Percentiles rank a stretch among this genome's conserved stretches.
These are phyloP conservation scores for Sebastes schlegelii DNA, from an alignment of 2,113 vertebrate genomes.

Conservation along the genomic window DNA sequence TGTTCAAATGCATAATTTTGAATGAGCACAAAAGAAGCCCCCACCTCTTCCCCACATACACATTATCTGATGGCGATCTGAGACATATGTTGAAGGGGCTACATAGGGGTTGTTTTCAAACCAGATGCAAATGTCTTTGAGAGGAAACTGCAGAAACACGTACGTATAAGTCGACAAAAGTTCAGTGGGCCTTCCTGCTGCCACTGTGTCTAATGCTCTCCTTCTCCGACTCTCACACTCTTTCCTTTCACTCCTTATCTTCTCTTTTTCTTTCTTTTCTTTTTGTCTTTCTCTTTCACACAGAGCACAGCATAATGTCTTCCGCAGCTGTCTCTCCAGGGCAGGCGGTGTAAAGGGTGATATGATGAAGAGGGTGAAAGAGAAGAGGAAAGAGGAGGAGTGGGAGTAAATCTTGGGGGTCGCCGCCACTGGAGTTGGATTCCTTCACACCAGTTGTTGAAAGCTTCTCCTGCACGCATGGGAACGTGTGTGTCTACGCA, in stretches of 20 bases:
- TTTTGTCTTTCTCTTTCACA: not conserved
- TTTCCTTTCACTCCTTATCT: slow-evolving; percentile 11
- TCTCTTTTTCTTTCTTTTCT: slow-evolving; percentile 26
- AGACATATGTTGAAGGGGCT: slow-evolving; percentile 54
- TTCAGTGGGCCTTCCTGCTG: slow-evolving; percentile 40
- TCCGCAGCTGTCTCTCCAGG: slow-evolving; percentile 74
- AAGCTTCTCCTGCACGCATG: slow-evolving; percentile 52
- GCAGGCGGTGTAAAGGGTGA: slow-evolving; percentile 56
- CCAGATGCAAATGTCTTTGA: slow-evolving; percentile 56
- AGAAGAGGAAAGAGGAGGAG: slow-evolving; percentile 26
- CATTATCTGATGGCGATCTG: slow-evolving; percentile 49
- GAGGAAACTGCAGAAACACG: slow-evolving; percentile 27
- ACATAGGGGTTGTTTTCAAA: slow-evolving; percentile 51
- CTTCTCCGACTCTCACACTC: slow-evolving; percentile 42
- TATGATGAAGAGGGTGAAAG: slow-evolving; percentile 68
- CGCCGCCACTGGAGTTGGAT: slow-evolving; percentile 64
- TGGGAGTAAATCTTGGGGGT: slow-evolving; percentile 50
- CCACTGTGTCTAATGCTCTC: slow-evolving; percentile 53
- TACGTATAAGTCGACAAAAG: slow-evolving; percentile 38
- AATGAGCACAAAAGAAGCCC: slow-evolving; percentile 32
- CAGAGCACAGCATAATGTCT: slow-evolving; percentile 67
- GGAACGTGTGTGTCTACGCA: slow-evolving; percentile 44
- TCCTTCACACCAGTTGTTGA: slow-evolving; percentile 76
- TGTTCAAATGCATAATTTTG: slow-evolving; percentile 35
- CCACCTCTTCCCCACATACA: not conserved